Evolutionary conservation across 2,888 invertebrate genomes (phyloP), one percentile per base, ranked within the genome.

Genomic region (Ectropis crepuscularia): DNA sequence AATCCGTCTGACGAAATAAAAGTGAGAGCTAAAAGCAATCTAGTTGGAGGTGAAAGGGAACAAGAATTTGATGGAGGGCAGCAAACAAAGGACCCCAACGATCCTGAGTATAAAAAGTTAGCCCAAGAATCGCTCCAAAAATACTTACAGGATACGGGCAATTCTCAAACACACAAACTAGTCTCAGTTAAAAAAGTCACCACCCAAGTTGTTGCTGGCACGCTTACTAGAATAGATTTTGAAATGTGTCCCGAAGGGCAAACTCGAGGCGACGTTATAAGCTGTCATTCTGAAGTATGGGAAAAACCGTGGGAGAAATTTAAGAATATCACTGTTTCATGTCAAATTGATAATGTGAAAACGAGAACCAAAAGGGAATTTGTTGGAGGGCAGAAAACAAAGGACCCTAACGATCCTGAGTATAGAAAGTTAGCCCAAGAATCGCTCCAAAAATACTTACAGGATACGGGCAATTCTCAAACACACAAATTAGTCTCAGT

Each of bases 241-340:
- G 89, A 90, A 71, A 78, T 95, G 0, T 91, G 93, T 9, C 85
- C 89, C 6, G 92, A 93, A 5, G 84, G 87, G 59, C 93, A 94
- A 66, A 49, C 61, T 12, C 45, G 53, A 9, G 57, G 61, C 41
- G 68, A 73, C 38, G 67, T 70, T 41, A 5, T 59, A 8, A 61
- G 37, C 8, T 81, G 81, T 54, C 28, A 57, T 53, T 67, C 81
- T 38, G 12, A 61, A 61, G 61, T 77, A 55, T 69, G 65, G 73
- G 74, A 74, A 69, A 73, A 63, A 51, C 63, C 61, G 28, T 71
- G 70, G 77, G 42, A 68, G 45, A 54, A 77, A 4, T 68, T 63
- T 11, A 78, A 74, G 66, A 62, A 74, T 39, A 75, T 77, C 36
- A 62, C 65, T 61, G 77, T 79, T 10, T 70, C 71, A 10, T 80